These are phyloP conservation scores for Atlantisia rogersi DNA, from an alignment of 2,113 vertebrate species.

Conservation along the genomic window DNA sequence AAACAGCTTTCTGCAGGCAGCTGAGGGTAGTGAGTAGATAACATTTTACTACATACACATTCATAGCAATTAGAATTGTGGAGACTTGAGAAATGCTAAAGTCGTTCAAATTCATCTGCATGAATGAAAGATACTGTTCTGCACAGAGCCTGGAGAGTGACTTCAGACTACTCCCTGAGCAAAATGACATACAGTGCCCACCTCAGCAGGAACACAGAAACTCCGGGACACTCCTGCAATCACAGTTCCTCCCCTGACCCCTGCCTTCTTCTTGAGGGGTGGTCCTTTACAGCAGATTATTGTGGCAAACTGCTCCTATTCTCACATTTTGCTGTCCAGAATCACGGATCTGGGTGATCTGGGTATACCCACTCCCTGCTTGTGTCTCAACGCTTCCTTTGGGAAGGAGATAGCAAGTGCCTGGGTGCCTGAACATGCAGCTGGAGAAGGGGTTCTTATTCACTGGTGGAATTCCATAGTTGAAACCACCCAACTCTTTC, in stretches of 20 bases:
- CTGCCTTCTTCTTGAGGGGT: not conserved
- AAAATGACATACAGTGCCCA: not conserved
- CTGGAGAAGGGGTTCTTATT: not conserved
- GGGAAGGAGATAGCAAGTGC: not conserved
- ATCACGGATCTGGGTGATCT: not conserved
- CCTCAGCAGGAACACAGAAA: not conserved
- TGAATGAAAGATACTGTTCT: not conserved
- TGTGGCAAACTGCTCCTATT: not conserved
- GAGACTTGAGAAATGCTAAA: not conserved
- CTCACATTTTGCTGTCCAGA: not conserved
- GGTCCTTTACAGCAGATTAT: not conserved
- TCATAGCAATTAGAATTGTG: not conserved
- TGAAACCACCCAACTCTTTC: not conserved
- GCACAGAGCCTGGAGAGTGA: not conserved
- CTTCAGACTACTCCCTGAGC: not conserved
- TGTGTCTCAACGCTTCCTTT: not conserved
- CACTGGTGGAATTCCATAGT: not conserved
- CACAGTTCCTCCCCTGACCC: not conserved
- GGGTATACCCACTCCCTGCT: not conserved
- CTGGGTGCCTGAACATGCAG: rapidly evolving
- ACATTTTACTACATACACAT: not conserved
- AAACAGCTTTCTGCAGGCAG: not conserved
- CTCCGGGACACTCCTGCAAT: not conserved
- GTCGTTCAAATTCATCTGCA: not conserved
- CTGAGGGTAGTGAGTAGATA: not conserved